Percentiles rank a stretch among this genome's conserved stretches.
Evolutionary conservation across 2,888 invertebrate species (phyloP).

Genomic region (Euzetes globulus): DNA sequence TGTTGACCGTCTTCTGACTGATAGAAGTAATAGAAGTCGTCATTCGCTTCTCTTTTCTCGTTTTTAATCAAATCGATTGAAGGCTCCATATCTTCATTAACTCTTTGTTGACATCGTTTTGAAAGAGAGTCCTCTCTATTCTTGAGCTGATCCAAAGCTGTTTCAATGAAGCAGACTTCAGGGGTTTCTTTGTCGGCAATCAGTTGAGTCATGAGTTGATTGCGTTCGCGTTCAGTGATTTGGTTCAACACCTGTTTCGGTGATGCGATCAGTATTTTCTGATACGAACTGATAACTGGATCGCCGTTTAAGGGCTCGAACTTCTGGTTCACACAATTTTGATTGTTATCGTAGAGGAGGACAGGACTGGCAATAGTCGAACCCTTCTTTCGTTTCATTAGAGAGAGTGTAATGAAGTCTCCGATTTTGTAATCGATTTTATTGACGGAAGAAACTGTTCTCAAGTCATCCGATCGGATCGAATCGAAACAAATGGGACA

Average conservation of each 20-base stretch:
- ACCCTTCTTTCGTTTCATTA: slow-evolving; percentile 75
- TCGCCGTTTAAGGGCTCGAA: slow-evolving; percentile 16
- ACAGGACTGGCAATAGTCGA: slow-evolving; percentile 56
- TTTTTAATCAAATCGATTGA: neutral
- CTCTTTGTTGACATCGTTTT: neutral
- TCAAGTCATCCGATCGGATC: slow-evolving; percentile 69
- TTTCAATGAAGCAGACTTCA: slow-evolving; percentile 75
- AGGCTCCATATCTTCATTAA: neutral
- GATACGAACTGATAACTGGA: slow-evolving; percentile 30
- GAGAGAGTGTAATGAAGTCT: slow-evolving; percentile 65
- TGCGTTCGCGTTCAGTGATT: slow-evolving; percentile 66
- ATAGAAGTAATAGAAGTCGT: slow-evolving; percentile 66
- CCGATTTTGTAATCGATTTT: slow-evolving; percentile 53
- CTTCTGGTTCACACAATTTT: slow-evolving; percentile 21
- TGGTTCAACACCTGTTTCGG: slow-evolving; percentile 19
- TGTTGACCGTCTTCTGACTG: slow-evolving; percentile 88
- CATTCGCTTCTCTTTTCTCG: slow-evolving; percentile 43
- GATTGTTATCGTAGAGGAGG: neutral
- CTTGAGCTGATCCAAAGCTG: slow-evolving; percentile 65
- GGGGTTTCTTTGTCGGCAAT: slow-evolving; percentile 58
- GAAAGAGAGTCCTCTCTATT: slow-evolving; percentile 50
- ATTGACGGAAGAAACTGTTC: slow-evolving; percentile 58
- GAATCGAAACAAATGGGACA: slow-evolving; percentile 90
- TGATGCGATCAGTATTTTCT: slow-evolving; percentile 34
- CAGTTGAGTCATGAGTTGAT: slow-evolving; percentile 57